Evolutionary conservation across 2,888 invertebrate species (phyloP).

Genomic region (Archaeoteleia sp.): DNA sequence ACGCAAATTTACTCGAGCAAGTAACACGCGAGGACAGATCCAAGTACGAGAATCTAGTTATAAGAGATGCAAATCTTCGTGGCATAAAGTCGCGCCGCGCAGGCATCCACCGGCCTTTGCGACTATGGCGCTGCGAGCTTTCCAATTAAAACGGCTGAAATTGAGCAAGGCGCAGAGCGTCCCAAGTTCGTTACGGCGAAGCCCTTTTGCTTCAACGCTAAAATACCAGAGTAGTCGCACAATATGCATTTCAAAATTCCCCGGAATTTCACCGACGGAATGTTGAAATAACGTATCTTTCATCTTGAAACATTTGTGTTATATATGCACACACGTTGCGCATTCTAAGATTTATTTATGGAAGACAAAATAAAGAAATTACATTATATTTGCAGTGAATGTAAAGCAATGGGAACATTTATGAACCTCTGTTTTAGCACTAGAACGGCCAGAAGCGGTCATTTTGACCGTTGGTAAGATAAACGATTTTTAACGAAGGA

Average conservation of each 20-base stretch:
- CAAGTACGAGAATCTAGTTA: conserved; percentile 50
- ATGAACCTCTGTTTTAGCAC: no score
- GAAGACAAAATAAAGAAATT: conserved; percentile 37
- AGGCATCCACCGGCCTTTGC: background rate
- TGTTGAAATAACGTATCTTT: conserved; percentile 41
- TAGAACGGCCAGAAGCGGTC: no score
- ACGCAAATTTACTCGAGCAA: conserved; percentile 49
- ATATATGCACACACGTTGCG: conserved; percentile 1
- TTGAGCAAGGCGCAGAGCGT: conserved; percentile 15
- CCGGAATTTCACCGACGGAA: conserved; percentile 33
- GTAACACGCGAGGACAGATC: conserved; percentile 52
- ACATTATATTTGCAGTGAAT: conserved; percentile 46
- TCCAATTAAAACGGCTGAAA: conserved; percentile 49
- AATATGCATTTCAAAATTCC: conserved; percentile 45
- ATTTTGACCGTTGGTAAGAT: no score
- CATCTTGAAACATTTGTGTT: conserved; percentile 45
- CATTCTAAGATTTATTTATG: background rate
- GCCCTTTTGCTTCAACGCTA: conserved; percentile 7
- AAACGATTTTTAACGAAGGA: no score
- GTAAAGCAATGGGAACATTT: conserved; percentile 28
- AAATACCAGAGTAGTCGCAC: conserved; percentile 19
- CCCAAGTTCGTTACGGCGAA: conserved; percentile 7
- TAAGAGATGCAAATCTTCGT: conserved; percentile 43
- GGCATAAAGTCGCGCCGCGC: conserved; percentile 38
- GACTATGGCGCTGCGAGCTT: conserved; percentile 23